Percentiles rank a stretch among this genome's conserved stretches.
phyloP scores from a whole-genome alignment of 2,113 vertebrate genomes.

The Crotophaga sulcirostris region DNA sequence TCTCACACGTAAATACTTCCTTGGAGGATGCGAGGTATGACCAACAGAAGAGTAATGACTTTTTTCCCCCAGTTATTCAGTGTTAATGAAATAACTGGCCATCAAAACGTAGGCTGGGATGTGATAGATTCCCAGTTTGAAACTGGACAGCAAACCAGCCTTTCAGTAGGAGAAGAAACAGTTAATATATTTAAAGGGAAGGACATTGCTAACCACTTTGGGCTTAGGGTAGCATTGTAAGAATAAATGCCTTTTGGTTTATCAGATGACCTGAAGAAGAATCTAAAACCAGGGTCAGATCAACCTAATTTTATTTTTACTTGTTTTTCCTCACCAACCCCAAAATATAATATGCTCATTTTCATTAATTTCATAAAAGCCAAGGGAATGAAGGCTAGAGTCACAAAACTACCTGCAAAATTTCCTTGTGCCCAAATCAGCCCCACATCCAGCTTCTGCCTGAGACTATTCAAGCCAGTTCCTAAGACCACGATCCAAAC shows the following conservation, averaged over 20 bases:
- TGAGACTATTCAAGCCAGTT: neutral
- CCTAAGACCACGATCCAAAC: neutral
- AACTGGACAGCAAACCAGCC: neutral
- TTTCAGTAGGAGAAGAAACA: neutral
- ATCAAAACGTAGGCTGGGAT: neutral
- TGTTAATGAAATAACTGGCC: neutral
- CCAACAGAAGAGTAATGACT: neutral
- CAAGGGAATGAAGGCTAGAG: neutral
- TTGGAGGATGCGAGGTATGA: neutral
- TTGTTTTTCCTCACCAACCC: neutral
- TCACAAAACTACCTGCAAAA: neutral
- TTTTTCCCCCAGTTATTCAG: neutral
- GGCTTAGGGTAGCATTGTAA: neutral
- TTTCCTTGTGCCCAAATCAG: neutral
- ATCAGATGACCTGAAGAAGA: neutral
- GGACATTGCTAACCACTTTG: neutral
- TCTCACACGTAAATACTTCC: neutral
- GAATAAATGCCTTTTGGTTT: neutral
- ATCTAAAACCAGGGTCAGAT: neutral
- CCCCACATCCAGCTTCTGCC: neutral
- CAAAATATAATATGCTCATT: neutral
- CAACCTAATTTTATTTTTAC: neutral
- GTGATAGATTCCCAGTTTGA: neutral
- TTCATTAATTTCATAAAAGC: neutral
- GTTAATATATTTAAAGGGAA: neutral